Base-by-base conservation (phyloP, 2,888 invertebrate species). In the Alentia gelatinosa region DNA sequence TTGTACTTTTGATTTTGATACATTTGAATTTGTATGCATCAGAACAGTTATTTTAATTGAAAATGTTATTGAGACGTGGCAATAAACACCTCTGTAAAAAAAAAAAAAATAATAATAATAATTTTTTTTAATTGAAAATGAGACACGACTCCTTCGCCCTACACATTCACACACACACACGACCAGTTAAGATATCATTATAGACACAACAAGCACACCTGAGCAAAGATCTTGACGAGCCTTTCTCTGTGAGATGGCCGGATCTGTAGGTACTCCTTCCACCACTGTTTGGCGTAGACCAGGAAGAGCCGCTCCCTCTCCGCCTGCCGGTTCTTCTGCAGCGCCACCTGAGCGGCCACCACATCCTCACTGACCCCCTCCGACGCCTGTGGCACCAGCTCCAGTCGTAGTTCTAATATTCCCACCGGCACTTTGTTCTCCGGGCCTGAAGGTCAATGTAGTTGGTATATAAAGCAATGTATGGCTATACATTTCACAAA, bases 281-380 rank as follows among this genome's bases (percentile, higher is more conserved):
- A 96, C 96, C 96, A 96, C 92, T 96, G 96, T 91, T 96, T 96
- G 83, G 96, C 95, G 92, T 96, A 96, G 7, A 96, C 95, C 15
- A 96, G 94, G 92, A 96, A 96, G n/a, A 96, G 93, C 4, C 96
- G 91, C 91, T 96, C 96, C 89, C 94, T 93, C 92, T 96, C 96
- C 0, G 95, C 94, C 92, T 95, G 95, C 26, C 94, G 91, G n/a
- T 93, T 93, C 40, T 94, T 92, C 93, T 96, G 96, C 91, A 95
- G 91, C 90, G 35, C 94, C n/a, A 95, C 90, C 94, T 96, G 96
- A 3, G 95, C 94, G 0, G 93, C 92, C 0, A 96, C 93, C 9
- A 95, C 94, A 74, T 95, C 95, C 74, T 94, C 94, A 40, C 93
- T 93, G 37, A 96, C 75, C 3, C 91, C 74, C 74, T 95, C 94